These are phyloP conservation scores for Drosophila setosimentum DNA, from an alignment of 2,888 invertebrate species.

Conservation along the genomic window DNA sequence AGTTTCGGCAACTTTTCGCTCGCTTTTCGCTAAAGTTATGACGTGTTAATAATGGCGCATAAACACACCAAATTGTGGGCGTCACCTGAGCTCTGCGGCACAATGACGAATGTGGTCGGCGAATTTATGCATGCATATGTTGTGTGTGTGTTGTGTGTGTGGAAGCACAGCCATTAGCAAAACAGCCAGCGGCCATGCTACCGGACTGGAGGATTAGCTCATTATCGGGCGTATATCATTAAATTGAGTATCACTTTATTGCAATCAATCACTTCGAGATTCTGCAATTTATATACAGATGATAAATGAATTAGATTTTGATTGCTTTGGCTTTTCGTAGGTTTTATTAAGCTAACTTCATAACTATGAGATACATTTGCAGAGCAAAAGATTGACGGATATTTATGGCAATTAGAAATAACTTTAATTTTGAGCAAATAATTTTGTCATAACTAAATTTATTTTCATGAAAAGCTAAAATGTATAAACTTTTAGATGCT, in stretches of 20 bases:
- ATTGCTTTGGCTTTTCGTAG: neutral
- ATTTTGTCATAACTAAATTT: neutral
- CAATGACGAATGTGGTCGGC: neutral
- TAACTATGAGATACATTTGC: neutral
- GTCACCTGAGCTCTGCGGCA: conserved; percentile 54
- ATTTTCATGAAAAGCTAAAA: neutral
- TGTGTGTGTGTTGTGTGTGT: conserved; percentile 23
- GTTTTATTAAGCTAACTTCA: neutral
- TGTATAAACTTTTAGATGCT: neutral
- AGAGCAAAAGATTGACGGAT: neutral
- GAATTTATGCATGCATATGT: conserved; percentile 10
- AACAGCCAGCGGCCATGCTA: conserved; percentile 44
- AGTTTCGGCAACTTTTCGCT: conserved; percentile 57
- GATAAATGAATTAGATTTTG: neutral
- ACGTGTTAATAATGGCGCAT: conserved; percentile 83
- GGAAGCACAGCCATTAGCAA: conserved; percentile 43
- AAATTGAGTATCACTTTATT: neutral
- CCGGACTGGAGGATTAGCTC: conserved; percentile 32
- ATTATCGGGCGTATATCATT: conserved; percentile 24
- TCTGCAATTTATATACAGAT: neutral
- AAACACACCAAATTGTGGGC: conserved; percentile 76
- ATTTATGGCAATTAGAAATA: neutral
- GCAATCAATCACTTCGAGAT: neutral
- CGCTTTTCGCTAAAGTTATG: conserved; percentile 81
- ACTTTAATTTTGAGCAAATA: neutral